Evolutionary conservation across 2,888 invertebrate species (phyloP), one percentile per base, ranked within the genome.

Genomic region (Schizotus pectinicornis): DNA sequence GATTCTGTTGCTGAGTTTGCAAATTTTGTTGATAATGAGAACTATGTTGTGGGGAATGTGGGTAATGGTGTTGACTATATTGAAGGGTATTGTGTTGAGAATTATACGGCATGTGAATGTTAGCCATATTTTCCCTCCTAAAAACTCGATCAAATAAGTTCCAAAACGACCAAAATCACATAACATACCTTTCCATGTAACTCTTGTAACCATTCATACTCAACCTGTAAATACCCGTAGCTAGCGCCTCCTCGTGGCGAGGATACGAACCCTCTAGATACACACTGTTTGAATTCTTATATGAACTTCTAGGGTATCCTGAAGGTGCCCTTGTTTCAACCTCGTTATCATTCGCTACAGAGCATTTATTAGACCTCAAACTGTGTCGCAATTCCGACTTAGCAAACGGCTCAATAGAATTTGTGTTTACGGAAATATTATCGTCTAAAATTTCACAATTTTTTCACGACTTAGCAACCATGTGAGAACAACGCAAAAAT

Each of bases 181-280:
- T 13, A 14, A 42, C 35, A 48, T 67, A 75, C 76, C 77, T 73
- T 60, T 78, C 77, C 65, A 77, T 72, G 57, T 78, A 79, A 46
- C 71, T 72, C 54, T 70, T 75, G 58, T 76, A 78, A 7, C 76
- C 78, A 64, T 75, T 76, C 43, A 79, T 56, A 56, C 76, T 77
- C 9, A 79, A 64, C 51, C 74, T 68, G 59, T 76, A 78, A 56
- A 77, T 67, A 14, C 73, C 73, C 2, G 74, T 67, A 31, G 72
- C 67, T 59, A 77, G 59, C 49, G 63, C 45, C 48, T 79, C 78
- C 57, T 81, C 80, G 30, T 71, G 67, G 54, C 70, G 67, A 11
- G 64, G 47, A 51, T 66, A 66, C 32, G 62, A 59, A 49, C 69
- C 65, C 7, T 70, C 69, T 30, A 64, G 59, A 50, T 71, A 71